Base-by-base conservation (phyloP, 2,888 invertebrate genomes). In the Troglohyphantes excavatus region DNA sequence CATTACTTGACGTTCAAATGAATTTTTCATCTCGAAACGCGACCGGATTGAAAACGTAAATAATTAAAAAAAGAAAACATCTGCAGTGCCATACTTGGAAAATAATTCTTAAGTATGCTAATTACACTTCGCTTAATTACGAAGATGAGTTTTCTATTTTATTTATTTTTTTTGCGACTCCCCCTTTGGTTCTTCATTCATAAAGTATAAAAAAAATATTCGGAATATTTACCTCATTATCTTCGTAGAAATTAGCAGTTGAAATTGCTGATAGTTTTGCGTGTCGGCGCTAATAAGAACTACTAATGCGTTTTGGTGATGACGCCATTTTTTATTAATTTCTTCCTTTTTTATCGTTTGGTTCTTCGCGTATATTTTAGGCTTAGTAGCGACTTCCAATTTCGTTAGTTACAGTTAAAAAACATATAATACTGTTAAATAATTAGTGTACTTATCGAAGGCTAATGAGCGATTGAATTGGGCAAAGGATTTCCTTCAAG, bases 61-160 rank as follows among this genome's bases (percentile, higher is more conserved):
- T 72, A 72, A 72, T 72, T 72, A 26, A 72, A 46, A 72, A 7
- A 21, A 26, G 6, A n/a, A 72, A 72, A 72, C 17, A 46, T 23
- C 26, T 72, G 46, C 72, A n/a, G n/a, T 13, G 46, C 53, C 53
- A 68, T 72, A 21, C 78, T 21, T 2, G 83, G 53, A n/a, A 53
- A 84, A 84, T 67, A 53, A 65, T 61, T 39, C 84, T 75, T 67
- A 84, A 84, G 84, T 75, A 84, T 67, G 23, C 53, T 84, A 84
- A 84, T 84, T 84, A 84, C 67, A 43, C 39, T 75, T 17, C 75
- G 29, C 84, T 84, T 84, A 84, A 84, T 84, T 84, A 75, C 46
- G 23, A 67, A 84, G 73, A 67, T 67, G 75, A 84, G 53, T 67
- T 67, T 67, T 79, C 23, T 46, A 11, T 46, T 67, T 9, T 23